Base-by-base conservation (phyloP, 2,113 vertebrate species). In the Calonectris borealis region DNA sequence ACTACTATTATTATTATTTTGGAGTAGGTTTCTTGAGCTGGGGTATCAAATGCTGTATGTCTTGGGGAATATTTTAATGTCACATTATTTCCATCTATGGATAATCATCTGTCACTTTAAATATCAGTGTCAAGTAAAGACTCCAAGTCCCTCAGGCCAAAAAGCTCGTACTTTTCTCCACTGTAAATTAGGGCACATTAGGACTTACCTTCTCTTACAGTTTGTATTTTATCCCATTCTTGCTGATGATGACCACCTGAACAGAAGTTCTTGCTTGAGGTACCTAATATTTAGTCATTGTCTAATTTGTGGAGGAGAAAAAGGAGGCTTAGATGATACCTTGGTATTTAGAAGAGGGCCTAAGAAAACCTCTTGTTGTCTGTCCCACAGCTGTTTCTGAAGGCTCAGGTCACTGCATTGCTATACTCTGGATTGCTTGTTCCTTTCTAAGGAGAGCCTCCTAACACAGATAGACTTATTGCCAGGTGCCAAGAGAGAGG, bases 61-160 rank as follows among this genome's bases (percentile, higher is more conserved):
- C 72, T 93, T 88, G 83, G 54, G 69, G 88, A 96, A 95, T 96
- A 96, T 96, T 96, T 96, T 95, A 94, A 93, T 90, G 83, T 93
- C 95, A 95, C 40, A 71, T 90, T 93, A 95, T 96, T 97, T 93
- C 88, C 40, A 78, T 91, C 80, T 86, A 86, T 89, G 80, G 61
- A 34, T 96, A 92, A 94, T 96, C 86, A 71, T 86, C 95, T 96
- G 92, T 95, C 95, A 95, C 86, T 94, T 95, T 96, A 92, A 94
- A 96, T 96, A 71, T 60, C 25, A 44, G 13, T 96, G 94, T 84
- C 94, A 96, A 71, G 90, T 82, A 81, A 76, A 90, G 92, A 94
- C 44, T 91, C 64, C 54, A 71, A 94, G 52, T 94, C 96, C 95
- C 91, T 92, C 61, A 96, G 90, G 96, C 95, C 90, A 97, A 95